Conservation (phyloP, 1,140 invertebrate genomes). For the Oryctes rhinoceros region DNA sequence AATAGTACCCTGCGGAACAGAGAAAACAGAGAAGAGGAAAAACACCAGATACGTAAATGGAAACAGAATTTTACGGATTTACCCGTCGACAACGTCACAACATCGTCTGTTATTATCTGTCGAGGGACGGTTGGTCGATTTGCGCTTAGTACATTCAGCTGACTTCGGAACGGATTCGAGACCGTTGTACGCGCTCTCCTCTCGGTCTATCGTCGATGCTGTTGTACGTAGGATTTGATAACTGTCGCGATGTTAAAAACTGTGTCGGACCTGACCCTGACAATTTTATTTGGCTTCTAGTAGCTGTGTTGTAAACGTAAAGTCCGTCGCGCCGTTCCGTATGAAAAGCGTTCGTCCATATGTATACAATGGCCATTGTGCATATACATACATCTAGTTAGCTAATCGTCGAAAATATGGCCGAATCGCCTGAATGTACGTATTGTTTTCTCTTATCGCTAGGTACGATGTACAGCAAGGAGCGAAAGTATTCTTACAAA, state of each 20-base stretch:
- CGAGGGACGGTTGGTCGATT: not conserved
- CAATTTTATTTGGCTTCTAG: slow-evolving; percentile 54
- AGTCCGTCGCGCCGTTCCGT: no score
- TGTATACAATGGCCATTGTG: not conserved
- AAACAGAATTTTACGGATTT: no score
- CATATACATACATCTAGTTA: slow-evolving; percentile 14
- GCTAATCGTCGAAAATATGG: not conserved
- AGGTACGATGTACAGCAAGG: no score
- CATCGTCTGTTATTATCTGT: not conserved
- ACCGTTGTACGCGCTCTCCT: not conserved
- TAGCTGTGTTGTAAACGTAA: not conserved
- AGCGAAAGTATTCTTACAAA: no score
- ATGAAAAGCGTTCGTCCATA: no score
- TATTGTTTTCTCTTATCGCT: not conserved
- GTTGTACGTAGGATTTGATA: slow-evolving; percentile 38
- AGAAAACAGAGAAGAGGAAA: no score
- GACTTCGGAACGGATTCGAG: not conserved
- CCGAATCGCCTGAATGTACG: not conserved
- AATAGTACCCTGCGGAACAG: no score
- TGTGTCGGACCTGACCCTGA: slow-evolving; percentile 56
- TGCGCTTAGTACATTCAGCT: not conserved
- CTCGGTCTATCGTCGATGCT: not conserved
- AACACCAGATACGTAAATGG: no score
- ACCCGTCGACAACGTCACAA: no score
- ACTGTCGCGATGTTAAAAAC: slow-evolving; percentile 50